A percentile compares a stretch with the other conserved stretches of the same genome.
Evolutionary conservation across 1,140 invertebrate genomes (phyloP).

Genomic region (Acromyrmex echinatior): DNA sequence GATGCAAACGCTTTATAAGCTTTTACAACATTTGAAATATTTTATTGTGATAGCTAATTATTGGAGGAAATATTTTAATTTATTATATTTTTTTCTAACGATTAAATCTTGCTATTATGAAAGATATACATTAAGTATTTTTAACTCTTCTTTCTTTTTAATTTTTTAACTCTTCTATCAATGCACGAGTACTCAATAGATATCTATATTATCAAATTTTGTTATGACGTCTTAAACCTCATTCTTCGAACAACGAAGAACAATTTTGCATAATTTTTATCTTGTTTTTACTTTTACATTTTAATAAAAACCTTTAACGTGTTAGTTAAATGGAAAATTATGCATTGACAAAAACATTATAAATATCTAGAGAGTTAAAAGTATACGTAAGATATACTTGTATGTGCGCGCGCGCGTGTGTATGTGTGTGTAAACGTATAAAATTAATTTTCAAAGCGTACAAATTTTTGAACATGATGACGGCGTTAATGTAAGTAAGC

Average conservation of each 20-base stretch:
- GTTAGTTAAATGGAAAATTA: no score
- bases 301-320: no score
- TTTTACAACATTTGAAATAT: background rate
- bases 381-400: background rate
- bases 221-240: no score
- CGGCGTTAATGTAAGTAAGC: background rate
- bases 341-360: background rate
- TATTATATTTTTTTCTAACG: background rate
- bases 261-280: no score
- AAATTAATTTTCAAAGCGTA: background rate
- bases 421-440: background rate
- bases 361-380: background rate
- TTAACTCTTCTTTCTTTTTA: no score
- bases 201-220: no score
- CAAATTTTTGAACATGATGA: background rate
- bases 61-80: background rate
- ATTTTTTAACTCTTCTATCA: background rate
- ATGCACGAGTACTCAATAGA: no score
- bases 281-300: no score
- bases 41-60: background rate
- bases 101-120: background rate
- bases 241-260: no score
- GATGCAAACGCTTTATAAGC: background rate
- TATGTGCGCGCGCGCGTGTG: no score
- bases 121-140: background rate